Conservation (phyloP, 2,888 invertebrate genomes). For the Aethes cnicana region DNA sequence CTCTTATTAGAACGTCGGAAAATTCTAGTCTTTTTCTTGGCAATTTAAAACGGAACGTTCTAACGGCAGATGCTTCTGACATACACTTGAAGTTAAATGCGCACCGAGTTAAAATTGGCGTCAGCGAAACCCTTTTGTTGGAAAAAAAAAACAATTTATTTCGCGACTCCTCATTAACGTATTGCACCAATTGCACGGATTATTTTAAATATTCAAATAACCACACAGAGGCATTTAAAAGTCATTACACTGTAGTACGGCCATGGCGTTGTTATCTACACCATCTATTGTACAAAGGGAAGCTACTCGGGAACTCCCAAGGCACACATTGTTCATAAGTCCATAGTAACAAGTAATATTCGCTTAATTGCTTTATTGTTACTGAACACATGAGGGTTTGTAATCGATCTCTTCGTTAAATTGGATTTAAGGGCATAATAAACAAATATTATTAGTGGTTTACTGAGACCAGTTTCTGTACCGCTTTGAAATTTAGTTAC, state of each 20-base stretch:
- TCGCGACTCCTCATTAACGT: constrained; percentile 1
- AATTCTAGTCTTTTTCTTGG: constrained; percentile 40
- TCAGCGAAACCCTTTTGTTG: constrained; percentile 7
- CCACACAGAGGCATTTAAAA: constrained; percentile 1
- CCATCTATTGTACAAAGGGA: constrained; percentile 11
- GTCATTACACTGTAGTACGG: no score
- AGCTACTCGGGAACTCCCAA: constrained; percentile 25
- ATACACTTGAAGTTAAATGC: constrained; percentile 18
- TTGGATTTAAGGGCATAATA: constrained; percentile 30
- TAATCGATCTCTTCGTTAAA: constrained; percentile 35
- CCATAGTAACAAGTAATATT: constrained; percentile 35
- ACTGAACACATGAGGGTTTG: constrained; percentile 37
- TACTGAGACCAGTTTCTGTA: constrained; percentile 13
- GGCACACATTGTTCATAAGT: constrained; percentile 29
- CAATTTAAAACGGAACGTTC: constrained; percentile 26
- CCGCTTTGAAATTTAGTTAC: constrained; percentile 16
- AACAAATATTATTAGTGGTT: constrained; percentile 27
- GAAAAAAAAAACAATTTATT: constrained; percentile 4
- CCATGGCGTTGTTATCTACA: background rate
- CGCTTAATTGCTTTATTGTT: constrained; percentile 44
- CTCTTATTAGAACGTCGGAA: constrained; percentile 46
- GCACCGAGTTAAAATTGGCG: constrained; percentile 4
- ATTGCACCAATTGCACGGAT: background rate
- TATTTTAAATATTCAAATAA: background rate
- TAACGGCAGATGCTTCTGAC: constrained; percentile 9